Base-by-base conservation (phyloP, 2,113 vertebrate species). In the Spermophilus dauricus region DNA sequence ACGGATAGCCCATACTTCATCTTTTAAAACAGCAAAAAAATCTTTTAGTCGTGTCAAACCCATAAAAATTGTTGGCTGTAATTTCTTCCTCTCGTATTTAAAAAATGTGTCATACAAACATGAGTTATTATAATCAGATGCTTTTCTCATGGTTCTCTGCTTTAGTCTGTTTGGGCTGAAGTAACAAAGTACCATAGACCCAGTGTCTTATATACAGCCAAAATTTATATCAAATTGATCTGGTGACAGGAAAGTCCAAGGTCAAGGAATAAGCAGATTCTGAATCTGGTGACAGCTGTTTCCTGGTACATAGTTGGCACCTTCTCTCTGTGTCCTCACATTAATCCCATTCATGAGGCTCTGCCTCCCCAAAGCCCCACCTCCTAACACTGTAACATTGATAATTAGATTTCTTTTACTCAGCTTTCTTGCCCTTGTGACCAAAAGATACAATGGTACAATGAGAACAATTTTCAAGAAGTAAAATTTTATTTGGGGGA, bases 1-100 rank as follows among this genome's bases (percentile, higher is more conserved):
- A 39, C 11, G 48, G 30, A 56, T 88, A 75, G 39, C 34, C 42
- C 4, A 9, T 42, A 10, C 6, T 78, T 95, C 69, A 53, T 77
- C 53, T 85, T 97, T 93, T 85, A 76, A 97, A 88, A 67, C 3
- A 81, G 70, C 20, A 89, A 82, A 82, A 94, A 81, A 69, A 67
- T 16, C 1, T 51, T 92, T 94, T 58, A 89, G 65, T 85, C 86
- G 26, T 76, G 1, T 82, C 73, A 82, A 92, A 77, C 9, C 6
- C 30, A 34, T 85, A 95, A 86, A 96, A 82, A 78, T 81, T 61
- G 26, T 53, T 18, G 65, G 30, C 75, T 90, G 20, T 7, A 42
- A 42, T 76, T 87, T 91, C 70, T 75, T 91, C 65, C 28, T 88
- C 56, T 95, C 30, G 22, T 48, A 51, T 93, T 88, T 93, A 73